Evolutionary conservation across 2,888 invertebrate genomes (phyloP), one percentile per base, ranked within the genome.

Genomic region (Pachydiplax longipennis): DNA sequence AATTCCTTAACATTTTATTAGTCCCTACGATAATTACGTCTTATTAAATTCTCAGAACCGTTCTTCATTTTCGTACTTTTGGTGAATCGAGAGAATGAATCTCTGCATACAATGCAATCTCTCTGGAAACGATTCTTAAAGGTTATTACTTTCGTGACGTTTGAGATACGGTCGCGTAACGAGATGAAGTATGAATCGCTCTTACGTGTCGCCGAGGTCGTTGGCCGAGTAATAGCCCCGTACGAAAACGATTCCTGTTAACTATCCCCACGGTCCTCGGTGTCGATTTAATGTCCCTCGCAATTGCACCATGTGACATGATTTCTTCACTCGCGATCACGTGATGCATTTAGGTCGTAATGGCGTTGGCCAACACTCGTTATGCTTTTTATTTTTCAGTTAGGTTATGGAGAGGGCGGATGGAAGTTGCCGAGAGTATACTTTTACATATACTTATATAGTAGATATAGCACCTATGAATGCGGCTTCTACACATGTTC

Each of bases 281-380:
- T 83, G 83, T 83, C 58, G 83, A 83, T 83, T 83, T 83, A 53
- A 83, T 83, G 58, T 18, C 82, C 82, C 53, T 37, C 65, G 82
- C 25, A 31, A 58, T 83, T 31, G 35, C 58, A 22, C 18, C 83
- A 35, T 31, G 83, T n/a, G 83, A 58, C 83, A 35, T 58, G 58
- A 58, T 83, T 58, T 35, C 35, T 31, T 8, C 58, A 53, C 83
- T 35, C 22, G 83, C 58, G 83, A 83, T 83, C 58, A 58, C 83
- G 58, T 31, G 83, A 48, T 40, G n/a, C 82, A 15, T 82, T 44
- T 40, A 53, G 22, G n/a, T 3, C 31, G 15, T 35, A 31, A 58
- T 53, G 35, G 83, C 25, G 35, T 48, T 48, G 44, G 82, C 53
- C 82, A 83, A 35, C 53, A 48, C 31, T 58, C 83, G 18, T 83